Percentiles rank a stretch among this genome's conserved stretches.
Conservation (phyloP, 1,140 invertebrate genomes). For the Acromyrmex charruanus region DNA sequence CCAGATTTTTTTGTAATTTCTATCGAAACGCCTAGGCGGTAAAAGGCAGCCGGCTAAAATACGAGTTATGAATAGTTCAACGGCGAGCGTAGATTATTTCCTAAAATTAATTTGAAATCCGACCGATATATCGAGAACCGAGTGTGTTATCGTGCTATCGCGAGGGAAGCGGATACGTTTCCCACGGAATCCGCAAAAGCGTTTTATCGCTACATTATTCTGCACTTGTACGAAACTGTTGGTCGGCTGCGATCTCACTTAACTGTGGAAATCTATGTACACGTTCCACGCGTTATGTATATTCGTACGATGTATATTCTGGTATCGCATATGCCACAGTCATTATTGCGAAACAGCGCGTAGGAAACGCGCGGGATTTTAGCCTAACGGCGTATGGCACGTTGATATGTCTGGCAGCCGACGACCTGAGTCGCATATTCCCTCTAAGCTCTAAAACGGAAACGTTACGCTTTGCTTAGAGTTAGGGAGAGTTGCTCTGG, state of each 20-base stretch:
- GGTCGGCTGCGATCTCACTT: background rate
- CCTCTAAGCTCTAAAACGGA: slow-evolving; percentile 31
- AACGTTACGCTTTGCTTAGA: slow-evolving; percentile 32
- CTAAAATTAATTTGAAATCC: slow-evolving; percentile 46
- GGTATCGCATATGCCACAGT: background rate
- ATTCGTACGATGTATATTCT: background rate
- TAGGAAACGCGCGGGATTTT: background rate
- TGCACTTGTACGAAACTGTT: slow-evolving; percentile 20
- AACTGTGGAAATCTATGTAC: slow-evolving; percentile 24
- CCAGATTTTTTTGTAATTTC: background rate
- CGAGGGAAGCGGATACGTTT: background rate
- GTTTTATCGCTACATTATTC: slow-evolving; percentile 48
- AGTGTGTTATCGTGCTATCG: background rate
- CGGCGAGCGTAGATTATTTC: slow-evolving; percentile 17
- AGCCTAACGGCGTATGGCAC: background rate
- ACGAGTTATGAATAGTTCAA: background rate
- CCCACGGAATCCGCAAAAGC: slow-evolving; percentile 24
- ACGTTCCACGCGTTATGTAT: background rate
- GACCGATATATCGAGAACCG: background rate
- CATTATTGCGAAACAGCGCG: background rate
- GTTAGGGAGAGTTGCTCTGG: slow-evolving; percentile 16
- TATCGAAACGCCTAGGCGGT: background rate
- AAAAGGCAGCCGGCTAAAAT: background rate
- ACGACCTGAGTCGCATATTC: slow-evolving; percentile 7
- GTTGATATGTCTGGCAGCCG: slow-evolving; percentile 14